Evolutionary conservation across 2,113 vertebrate species (phyloP), one percentile per base, ranked within the genome.

Genomic region (Alethe diademata): DNA sequence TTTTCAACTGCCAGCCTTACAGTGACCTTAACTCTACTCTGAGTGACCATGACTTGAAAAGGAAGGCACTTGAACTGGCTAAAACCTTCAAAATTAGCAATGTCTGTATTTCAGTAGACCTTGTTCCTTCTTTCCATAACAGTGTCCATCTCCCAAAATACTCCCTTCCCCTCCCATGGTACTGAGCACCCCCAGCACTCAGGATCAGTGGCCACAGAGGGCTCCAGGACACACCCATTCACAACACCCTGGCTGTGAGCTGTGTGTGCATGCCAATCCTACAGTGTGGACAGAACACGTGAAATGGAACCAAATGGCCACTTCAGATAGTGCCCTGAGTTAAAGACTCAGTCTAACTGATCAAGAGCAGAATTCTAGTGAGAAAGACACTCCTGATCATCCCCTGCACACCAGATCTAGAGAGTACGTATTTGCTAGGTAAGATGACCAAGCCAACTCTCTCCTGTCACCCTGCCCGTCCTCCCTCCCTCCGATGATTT

Each of bases 271-370:
- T 2, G 3, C 25, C 61, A 82, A 3, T 8, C 24, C 82, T 20
- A 1, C 9, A 19, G 25, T 0, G 2, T 22, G 57, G 36, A 54
- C 33, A 76, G 15, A 70, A 62, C 64, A 25, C 0, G 3, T 22
- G 36, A 36, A 62, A 61, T 47, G 31, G 47, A 87, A 79, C 22
- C 19, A 42, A 50, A 61, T 0, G 5, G 70, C 36, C 51, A 4
- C 42, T 29, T 35, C 1, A 28, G 5, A 12, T 1, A 31, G 19
- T 20, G 56, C 28, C 45, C 26, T 1, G 33, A 74, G 45, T 9
- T 69, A 38, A 36, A 50, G 14, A 19, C 14, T 28, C 35, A 29
- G 56, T 5, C 28, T 40, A 25, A 47, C 9, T 23, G n/a, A 40
- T 5, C 23, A 28, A 62, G 47, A 2, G 18, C 38, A 87, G 38